These are phyloP conservation scores for Tethya wilhelma DNA, from an alignment of 37 sponge, comb jelly and placozoan genomes.

Conservation along the genomic window DNA sequence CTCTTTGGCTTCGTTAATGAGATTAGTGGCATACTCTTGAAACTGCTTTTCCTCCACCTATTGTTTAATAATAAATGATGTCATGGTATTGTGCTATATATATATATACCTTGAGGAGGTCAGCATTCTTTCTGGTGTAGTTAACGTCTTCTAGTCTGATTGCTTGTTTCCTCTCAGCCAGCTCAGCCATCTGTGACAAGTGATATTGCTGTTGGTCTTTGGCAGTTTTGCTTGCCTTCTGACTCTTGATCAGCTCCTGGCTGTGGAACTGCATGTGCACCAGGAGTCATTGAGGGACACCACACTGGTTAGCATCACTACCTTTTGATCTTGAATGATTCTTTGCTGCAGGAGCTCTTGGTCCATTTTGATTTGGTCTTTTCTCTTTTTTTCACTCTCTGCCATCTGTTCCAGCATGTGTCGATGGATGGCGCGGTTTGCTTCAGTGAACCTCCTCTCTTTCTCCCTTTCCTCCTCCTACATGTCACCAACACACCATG, in stretches of 20 bases:
- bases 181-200: constrained; percentile 34
- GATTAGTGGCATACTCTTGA: constrained; percentile 62
- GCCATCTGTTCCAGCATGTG: constrained; percentile 69
- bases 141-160: neutral
- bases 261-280: constrained; percentile 47
- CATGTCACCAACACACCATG: neutral
- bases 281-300: too few relatives aligned
- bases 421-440: constrained; percentile 46
- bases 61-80: neutral
- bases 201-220: constrained; percentile 30
- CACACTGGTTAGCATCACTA: too few relatives aligned
- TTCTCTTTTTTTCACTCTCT: constrained; percentile 34
- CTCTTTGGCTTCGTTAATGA: constrained; percentile 55
- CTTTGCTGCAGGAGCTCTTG: constrained; percentile 53
- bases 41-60: constrained; percentile 82
- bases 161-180: neutral
- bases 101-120: constrained; percentile 2
- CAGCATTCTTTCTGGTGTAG: neutral
- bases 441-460: constrained; percentile 19
- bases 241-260: constrained; percentile 32
- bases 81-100: neutral
- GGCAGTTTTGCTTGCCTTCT: constrained; percentile 14
- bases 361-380: constrained; percentile 46
- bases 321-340: constrained; percentile 68
- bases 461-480: constrained; percentile 61